Evolutionary conservation across 2,797 vertebrate species (phyloP).

Genomic region (Macropodus opercularis): DNA sequence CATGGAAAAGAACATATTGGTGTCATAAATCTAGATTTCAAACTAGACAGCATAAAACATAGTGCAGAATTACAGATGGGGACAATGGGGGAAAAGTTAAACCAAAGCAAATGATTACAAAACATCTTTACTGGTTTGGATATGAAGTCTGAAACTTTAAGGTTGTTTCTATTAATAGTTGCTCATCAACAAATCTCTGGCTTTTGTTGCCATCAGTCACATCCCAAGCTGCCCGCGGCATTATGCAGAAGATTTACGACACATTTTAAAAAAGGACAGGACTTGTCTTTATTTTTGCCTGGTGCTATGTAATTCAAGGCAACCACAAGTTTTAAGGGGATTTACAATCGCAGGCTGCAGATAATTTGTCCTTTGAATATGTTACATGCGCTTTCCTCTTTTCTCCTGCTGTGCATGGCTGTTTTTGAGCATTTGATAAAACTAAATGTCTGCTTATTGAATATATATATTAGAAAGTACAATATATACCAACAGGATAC

Average conservation of each 20-base stretch:
- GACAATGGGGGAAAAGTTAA: slow-evolving; percentile 71
- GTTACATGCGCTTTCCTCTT: slow-evolving; percentile 11
- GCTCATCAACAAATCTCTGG: slow-evolving; percentile 58
- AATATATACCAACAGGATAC: slow-evolving; percentile 8
- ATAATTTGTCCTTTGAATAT: slow-evolving; percentile 34
- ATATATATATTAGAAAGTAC: slow-evolving; percentile 2
- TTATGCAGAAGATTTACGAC: slow-evolving; percentile 41
- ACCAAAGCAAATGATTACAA: slow-evolving; percentile 63
- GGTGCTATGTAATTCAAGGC: slow-evolving; percentile 18
- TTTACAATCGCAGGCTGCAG: slow-evolving; percentile 28
- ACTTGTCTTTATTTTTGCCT: slow-evolving; percentile 35
- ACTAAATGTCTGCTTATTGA: neutral
- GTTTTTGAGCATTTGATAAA: slow-evolving; percentile 4
- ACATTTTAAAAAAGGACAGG: slow-evolving; percentile 30
- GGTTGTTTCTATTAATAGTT: slow-evolving; percentile 66
- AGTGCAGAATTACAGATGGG: slow-evolving; percentile 65
- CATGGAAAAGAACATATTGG: slow-evolving; percentile 84
- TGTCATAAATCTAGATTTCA: slow-evolving; percentile 84
- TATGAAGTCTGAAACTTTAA: slow-evolving; percentile 53
- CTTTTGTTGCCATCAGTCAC: slow-evolving; percentile 54
- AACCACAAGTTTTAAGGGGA: slow-evolving; percentile 36
- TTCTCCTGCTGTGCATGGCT: neutral
- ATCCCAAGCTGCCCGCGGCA: slow-evolving; percentile 38
- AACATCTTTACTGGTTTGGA: slow-evolving; percentile 49
- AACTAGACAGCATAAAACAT: slow-evolving; percentile 74